Percentiles rank a stretch among this genome's conserved stretches.
phyloP scores from a whole-genome alignment of 2,113 vertebrate genomes.

The Ancistrus triradiatus region DNA sequence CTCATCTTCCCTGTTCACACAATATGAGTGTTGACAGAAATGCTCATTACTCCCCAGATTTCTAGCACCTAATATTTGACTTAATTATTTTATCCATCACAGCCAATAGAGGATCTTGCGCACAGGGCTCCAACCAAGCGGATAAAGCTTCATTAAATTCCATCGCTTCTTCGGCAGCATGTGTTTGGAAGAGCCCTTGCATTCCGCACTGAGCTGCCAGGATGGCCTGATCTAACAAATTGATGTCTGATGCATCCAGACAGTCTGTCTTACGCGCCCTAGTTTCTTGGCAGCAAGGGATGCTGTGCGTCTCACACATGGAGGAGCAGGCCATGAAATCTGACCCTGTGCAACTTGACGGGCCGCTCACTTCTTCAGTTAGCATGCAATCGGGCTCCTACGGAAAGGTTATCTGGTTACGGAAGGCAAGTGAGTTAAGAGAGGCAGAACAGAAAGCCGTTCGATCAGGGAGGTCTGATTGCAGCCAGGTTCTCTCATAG shows the following conservation, averaged over 20 bases:
- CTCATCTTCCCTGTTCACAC: neutral
- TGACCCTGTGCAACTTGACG: constrained; percentile 14
- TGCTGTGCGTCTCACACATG: constrained; percentile 20
- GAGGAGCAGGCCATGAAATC: constrained; percentile 28
- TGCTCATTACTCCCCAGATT: neutral
- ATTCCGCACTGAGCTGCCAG: constrained; percentile 23
- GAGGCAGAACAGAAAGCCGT: too few species aligned
- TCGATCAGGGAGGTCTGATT: too few species aligned
- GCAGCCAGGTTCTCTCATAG: too few species aligned
- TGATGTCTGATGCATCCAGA: constrained; percentile 29
- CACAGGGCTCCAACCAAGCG: constrained; percentile 1
- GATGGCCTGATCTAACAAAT: constrained; percentile 32
- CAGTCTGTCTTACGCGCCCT: constrained; percentile 20
- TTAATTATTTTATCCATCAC: constrained; percentile 20
- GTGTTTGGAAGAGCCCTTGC: constrained; percentile 16
- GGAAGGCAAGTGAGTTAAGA: too few species aligned
- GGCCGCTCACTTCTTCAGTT: constrained; percentile 15
- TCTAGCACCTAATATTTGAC: constrained; percentile 1
- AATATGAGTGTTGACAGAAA: constrained; percentile 2
- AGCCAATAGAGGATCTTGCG: constrained; percentile 11
- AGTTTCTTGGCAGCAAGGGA: constrained; percentile 21
- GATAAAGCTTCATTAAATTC: constrained; percentile 24
- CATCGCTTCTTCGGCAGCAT: constrained; percentile 13
- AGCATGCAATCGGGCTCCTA: neutral
- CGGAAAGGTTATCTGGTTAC: too few species aligned